Base-by-base conservation (phyloP, 2,888 invertebrate genomes). In the Hedychridium roseum region DNA sequence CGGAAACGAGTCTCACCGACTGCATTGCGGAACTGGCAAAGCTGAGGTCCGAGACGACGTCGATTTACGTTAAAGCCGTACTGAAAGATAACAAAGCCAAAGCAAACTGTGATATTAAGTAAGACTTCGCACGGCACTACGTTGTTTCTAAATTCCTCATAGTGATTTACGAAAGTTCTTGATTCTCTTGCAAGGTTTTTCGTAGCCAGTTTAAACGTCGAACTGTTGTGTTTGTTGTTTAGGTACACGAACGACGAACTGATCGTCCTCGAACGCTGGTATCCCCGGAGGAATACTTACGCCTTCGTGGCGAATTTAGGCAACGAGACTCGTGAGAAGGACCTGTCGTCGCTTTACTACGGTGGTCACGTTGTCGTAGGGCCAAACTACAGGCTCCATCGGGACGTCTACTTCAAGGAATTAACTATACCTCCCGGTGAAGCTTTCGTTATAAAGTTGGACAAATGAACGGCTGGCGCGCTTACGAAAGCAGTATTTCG, bases 221-320 rank as follows among this genome's bases (percentile, higher is more conserved):
- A 9, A 23, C 23, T 23, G 23, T 15, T 5, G 5, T 30, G 21
- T 28, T 2, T 17, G 48, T 26, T 43, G 51, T 58, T 2, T 46
- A 80, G 88, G 49, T 84, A 85, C 68, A 83, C 85, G 17, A 81
- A 83, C 27, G 83, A 85, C 32, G 85, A 88, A 66, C 70, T 84
- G 44, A 82, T 92, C 34, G 80, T 92, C 2, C 84, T 91, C 12
- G 91, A 92, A 70, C 82, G 92, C 34, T 88, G 88, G 84, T 92
- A 88, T 76, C 92, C 92, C 0, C 83, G 92, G 11, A 83, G 90
- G 47, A 88, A 90, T 69, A 86, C 90, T 1, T 91, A 88, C 70
- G 88, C 90, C 0, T 85, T 89, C 50, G 85, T 92, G 0, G 87
- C 87, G 1, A 92, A 92, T 80, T 82, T 91, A 2, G 89, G 89